phyloP scores from a whole-genome alignment of 2,113 vertebrate genomes.

The Entomyzon cyanotis region DNA sequence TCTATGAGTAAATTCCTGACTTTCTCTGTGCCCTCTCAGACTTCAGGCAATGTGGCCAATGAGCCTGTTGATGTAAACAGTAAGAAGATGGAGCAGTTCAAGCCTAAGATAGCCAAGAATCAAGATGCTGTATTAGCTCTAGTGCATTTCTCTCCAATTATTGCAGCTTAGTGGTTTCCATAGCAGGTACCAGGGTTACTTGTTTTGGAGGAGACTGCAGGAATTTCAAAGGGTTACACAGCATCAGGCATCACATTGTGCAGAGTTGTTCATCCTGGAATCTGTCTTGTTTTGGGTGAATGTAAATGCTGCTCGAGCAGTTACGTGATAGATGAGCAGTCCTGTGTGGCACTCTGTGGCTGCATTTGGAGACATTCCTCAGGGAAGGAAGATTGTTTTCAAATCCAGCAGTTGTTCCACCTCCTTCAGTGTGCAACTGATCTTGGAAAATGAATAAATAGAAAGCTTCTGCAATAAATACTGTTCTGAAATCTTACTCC shows the following conservation, averaged over 20 bases:
- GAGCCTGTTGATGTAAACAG: neutral
- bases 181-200: neutral
- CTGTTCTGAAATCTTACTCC: conserved; percentile 30
- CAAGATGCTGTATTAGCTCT: neutral
- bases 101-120: neutral
- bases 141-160: neutral
- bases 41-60: neutral
- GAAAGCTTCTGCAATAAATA: conserved; percentile 39
- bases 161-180: neutral
- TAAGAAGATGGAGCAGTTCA: neutral
- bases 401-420: neutral
- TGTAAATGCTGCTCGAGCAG: neutral
- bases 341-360: neutral
- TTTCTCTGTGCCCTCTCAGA: neutral
- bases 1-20: neutral
- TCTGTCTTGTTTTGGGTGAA: neutral
- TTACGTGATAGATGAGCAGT: neutral
- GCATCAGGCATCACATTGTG: rapidly evolving
- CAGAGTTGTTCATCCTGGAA: neutral
- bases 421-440: neutral
- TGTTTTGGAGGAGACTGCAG: neutral
- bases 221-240: neutral
- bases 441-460: conserved; percentile 32
- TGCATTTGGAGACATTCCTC: neutral
- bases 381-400: neutral